Evolutionary conservation across 2,113 vertebrate species (phyloP).

Genomic region (Chaenogobius annularis): DNA sequence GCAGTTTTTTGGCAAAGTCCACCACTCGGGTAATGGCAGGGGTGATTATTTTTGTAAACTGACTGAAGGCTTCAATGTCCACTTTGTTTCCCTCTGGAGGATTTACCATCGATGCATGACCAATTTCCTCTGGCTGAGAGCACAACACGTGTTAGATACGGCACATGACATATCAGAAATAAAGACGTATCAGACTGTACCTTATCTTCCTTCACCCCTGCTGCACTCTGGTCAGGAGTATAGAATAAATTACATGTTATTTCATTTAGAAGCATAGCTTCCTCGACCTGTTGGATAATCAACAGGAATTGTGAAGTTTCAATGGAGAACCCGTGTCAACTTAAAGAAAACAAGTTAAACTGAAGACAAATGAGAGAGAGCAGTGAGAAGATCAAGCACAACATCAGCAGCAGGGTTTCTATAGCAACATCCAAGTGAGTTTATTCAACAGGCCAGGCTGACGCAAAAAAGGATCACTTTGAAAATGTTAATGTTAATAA

Average conservation of each 20-base stretch:
- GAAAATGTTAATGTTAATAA: neutral
- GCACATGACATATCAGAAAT: neutral
- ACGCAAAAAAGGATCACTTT: neutral
- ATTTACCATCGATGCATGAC: constrained; percentile 90
- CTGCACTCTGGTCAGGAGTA: constrained; percentile 85
- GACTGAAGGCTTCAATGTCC: constrained; percentile 99
- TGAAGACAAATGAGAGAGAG: constrained; percentile 71
- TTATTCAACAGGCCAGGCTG: neutral
- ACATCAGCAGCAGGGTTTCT: constrained; percentile 57
- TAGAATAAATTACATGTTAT: constrained; percentile 83
- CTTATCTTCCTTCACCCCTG: constrained; percentile 79
- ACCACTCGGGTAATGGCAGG: constrained; percentile 99
- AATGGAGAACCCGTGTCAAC: constrained; percentile 76
- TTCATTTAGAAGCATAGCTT: constrained; percentile 85
- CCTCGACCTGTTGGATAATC: constrained; percentile 83
- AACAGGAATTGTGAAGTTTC: constrained; percentile 82
- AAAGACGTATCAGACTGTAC: constrained; percentile 56
- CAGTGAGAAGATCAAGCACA: constrained; percentile 52
- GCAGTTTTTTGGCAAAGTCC: constrained; percentile 99
- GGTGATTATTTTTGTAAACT: constrained; percentile 99
- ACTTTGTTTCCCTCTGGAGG: constrained; percentile 95
- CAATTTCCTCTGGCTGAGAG: constrained; percentile 92
- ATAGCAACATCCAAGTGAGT: constrained; percentile 44
- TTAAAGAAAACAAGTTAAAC: constrained; percentile 78
- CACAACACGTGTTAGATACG: neutral